Percentiles rank a stretch among this genome's conserved stretches.
Conservation (phyloP, 2,888 invertebrate genomes). For the Chalcis sispes region DNA sequence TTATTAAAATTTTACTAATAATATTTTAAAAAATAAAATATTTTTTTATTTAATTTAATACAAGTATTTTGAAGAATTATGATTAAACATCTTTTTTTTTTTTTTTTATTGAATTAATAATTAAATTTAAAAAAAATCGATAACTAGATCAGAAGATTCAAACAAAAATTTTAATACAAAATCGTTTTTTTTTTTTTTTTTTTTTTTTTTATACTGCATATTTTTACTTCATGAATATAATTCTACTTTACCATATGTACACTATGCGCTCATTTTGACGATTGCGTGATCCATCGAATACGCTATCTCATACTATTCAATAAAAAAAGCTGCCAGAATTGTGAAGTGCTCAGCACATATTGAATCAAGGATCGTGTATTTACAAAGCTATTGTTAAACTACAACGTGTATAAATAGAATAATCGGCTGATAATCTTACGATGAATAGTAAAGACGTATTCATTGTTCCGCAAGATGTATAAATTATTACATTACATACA, state of each 20-base stretch:
- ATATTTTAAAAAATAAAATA: too few relatives aligned
- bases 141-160: too few relatives aligned
- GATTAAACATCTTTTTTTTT: too few relatives aligned
- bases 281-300: constrained; percentile 57
- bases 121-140: too few relatives aligned
- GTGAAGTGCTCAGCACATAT: constrained; percentile 74
- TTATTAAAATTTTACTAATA: too few relatives aligned
- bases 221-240: constrained; percentile 59
- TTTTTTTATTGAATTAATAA: too few relatives aligned
- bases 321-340: constrained; percentile 67
- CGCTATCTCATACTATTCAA: constrained; percentile 58
- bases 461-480: constrained; percentile 37
- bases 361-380: constrained; percentile 71
- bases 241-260: constrained; percentile 69
- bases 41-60: too few relatives aligned
- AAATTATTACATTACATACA: constrained; percentile 47
- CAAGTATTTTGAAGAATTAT: too few relatives aligned
- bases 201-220: constrained; percentile 22
- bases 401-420: constrained; percentile 61
- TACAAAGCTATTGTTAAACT: constrained; percentile 74
- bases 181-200: too few relatives aligned
- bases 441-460: constrained; percentile 35
- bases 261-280: constrained; percentile 68
- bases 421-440: constrained; percentile 56
- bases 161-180: too few relatives aligned